Evolutionary conservation across 64 coral and sea anemone genomes (phyloP).

Genomic region (Porites lutea): DNA sequence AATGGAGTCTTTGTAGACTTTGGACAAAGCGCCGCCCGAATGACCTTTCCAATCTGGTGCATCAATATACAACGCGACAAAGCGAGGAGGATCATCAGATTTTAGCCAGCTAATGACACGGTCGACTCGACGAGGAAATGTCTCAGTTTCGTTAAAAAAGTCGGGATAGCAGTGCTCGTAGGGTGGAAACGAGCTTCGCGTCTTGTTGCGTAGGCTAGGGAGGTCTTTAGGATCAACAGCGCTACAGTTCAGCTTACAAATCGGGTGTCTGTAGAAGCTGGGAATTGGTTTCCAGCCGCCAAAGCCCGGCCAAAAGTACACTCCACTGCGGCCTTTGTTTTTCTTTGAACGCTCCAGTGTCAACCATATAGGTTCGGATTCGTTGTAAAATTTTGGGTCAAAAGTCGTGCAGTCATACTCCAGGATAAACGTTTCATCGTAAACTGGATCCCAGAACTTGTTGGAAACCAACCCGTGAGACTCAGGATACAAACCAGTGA

Average conservation of each 20-base stretch:
- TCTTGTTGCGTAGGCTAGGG: not conserved
- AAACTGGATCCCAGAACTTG: constrained; percentile 71
- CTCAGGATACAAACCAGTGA: constrained; percentile 73
- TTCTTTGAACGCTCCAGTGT: constrained; percentile 45
- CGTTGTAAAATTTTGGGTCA: constrained; percentile 73
- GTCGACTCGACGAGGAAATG: constrained; percentile 43
- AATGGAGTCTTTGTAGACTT: constrained; percentile 52
- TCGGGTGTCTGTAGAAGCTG: constrained; percentile 45
- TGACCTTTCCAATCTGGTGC: constrained; percentile 70
- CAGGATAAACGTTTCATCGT: constrained; percentile 40
- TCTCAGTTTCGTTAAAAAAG: constrained; percentile 62
- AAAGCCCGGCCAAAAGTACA: constrained; percentile 77
- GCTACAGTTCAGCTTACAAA: constrained; percentile 52
- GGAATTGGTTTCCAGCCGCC: constrained; percentile 60
- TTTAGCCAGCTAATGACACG: constrained; percentile 70
- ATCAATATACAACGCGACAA: constrained; percentile 75
- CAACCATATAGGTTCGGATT: constrained; percentile 68
- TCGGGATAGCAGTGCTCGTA: constrained; percentile 50
- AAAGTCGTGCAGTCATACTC: constrained; percentile 59
- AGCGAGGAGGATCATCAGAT: constrained; percentile 58
- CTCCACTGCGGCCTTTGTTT: constrained; percentile 57
- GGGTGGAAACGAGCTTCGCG: not conserved
- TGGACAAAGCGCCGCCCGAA: constrained; percentile 22
- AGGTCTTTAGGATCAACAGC: constrained; percentile 4
- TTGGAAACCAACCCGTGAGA: constrained; percentile 68